Percentiles rank a stretch among this genome's conserved stretches.
Conservation (phyloP, 53 echinoderm and acorn worm genomes). For the Arbacia lixula region DNA sequence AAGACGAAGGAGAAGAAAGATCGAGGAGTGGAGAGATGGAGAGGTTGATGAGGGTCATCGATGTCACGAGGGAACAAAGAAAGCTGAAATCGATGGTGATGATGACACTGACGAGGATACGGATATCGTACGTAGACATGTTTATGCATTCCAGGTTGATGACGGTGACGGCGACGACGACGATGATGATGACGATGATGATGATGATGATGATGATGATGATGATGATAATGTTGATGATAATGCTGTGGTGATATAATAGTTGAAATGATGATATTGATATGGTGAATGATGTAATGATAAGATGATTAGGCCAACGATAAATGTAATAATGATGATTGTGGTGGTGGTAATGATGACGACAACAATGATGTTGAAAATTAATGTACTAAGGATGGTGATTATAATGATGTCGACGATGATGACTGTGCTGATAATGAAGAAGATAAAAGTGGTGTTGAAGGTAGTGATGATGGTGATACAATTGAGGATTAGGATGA, state of each 20-base stretch:
- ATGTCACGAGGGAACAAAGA: no score
- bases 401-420: neutral
- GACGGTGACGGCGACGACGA: neutral
- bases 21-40: no score
- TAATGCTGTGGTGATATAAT: neutral
- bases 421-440: conserved; percentile 1
- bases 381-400: neutral
- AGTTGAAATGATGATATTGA: neutral
- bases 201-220: neutral
- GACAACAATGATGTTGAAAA: neutral
- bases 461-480: neutral
- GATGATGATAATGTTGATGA: neutral
- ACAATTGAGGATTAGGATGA: neutral
- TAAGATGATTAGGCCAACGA: neutral
- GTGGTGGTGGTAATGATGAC: conserved; percentile 1
- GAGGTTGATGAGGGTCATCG: no score
- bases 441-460: neutral
- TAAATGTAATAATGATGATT: neutral
- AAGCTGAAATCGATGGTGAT: no score
- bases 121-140: no score
- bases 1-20: no score
- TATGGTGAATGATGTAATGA: neutral
- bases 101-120: no score
- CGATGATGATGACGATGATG: neutral
- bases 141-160: no score